Evolutionary conservation across 2,888 invertebrate species (phyloP).

Genomic region (Caenorhabditis macrosperma): DNA sequence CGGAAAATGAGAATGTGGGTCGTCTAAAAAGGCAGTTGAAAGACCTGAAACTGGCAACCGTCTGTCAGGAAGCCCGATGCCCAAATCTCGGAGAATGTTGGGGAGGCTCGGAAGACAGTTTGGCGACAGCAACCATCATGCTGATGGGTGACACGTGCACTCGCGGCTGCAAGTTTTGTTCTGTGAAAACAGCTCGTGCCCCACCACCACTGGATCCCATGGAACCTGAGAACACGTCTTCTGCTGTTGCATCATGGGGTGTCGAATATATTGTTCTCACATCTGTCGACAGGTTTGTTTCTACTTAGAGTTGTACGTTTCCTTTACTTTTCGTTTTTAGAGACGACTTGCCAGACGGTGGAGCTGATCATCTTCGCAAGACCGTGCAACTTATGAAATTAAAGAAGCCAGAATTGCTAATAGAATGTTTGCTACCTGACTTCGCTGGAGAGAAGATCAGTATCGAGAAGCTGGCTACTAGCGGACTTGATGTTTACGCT

Average conservation of each 20-base stretch:
- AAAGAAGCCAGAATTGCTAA: conserved; percentile 88
- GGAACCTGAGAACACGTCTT: conserved; percentile 94
- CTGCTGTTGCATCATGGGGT: conserved; percentile 93
- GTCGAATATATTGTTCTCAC: conserved; percentile 97
- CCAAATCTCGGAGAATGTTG: conserved; percentile 89
- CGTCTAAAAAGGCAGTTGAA: conserved; percentile 76
- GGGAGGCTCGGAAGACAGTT: conserved; percentile 88
- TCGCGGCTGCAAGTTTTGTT: conserved; percentile 94
- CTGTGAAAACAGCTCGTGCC: conserved; percentile 92
- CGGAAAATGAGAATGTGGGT: conserved; percentile 71
- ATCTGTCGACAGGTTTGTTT: conserved; percentile 89
- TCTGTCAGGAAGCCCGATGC: conserved; percentile 79
- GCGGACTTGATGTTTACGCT: conserved; percentile 94
- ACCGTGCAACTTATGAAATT: conserved; percentile 91
- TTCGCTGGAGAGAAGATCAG: conserved; percentile 89
- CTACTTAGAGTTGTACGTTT: background rate
- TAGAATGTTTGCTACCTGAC: conserved; percentile 97
- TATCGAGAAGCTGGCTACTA: conserved; percentile 82
- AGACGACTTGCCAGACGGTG: conserved; percentile 94
- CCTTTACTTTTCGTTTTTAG: conserved; percentile 80
- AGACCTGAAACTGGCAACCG: conserved; percentile 77
- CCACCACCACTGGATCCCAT: conserved; percentile 92
- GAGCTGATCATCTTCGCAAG: conserved; percentile 92
- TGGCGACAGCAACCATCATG: conserved; percentile 99
- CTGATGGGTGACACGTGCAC: conserved; percentile 99